Percentiles rank a stretch among this genome's conserved stretches.
Evolutionary conservation across 2,797 vertebrate species (phyloP).

Genomic region (Acrossocheilus fasciatus): DNA sequence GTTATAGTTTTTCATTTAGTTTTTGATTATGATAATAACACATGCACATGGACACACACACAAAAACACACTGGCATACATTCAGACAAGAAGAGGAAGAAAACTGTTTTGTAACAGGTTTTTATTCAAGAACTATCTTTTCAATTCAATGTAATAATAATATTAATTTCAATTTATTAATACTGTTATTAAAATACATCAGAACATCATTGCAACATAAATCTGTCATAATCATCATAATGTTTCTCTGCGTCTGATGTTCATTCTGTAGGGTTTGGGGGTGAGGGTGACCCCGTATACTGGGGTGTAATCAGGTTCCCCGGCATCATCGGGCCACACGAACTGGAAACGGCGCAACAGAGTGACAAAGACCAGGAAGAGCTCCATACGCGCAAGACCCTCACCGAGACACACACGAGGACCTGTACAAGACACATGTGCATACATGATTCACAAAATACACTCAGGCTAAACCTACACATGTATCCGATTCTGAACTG

Average conservation of each 20-base stretch:
- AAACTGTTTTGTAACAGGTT: background rate
- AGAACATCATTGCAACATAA: background rate
- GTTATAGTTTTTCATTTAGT: background rate
- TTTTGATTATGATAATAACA: background rate
- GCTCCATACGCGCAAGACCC: slow-evolving; percentile 55
- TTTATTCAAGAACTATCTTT: background rate
- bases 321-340: slow-evolving; percentile 50
- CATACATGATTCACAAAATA: background rate
- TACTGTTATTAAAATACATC: slow-evolving; percentile 5
- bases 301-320: slow-evolving; percentile 46
- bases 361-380: slow-evolving; percentile 54
- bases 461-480: background rate
- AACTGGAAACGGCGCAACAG: slow-evolving; percentile 55
- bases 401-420: slow-evolving; percentile 56
- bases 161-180: too few relatives aligned
- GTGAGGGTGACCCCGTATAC: slow-evolving; percentile 49
- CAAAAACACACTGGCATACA: background rate
- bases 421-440: slow-evolving; percentile 18
- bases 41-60: too few relatives aligned
- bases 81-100: background rate
- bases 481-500: background rate
- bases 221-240: background rate
- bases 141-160: background rate
- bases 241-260: slow-evolving; percentile 32
- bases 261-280: slow-evolving; percentile 51